Evolutionary conservation across 2,797 vertebrate species (phyloP), one percentile per base, ranked within the genome.

Genomic region (Chaetodon trifasciatus): DNA sequence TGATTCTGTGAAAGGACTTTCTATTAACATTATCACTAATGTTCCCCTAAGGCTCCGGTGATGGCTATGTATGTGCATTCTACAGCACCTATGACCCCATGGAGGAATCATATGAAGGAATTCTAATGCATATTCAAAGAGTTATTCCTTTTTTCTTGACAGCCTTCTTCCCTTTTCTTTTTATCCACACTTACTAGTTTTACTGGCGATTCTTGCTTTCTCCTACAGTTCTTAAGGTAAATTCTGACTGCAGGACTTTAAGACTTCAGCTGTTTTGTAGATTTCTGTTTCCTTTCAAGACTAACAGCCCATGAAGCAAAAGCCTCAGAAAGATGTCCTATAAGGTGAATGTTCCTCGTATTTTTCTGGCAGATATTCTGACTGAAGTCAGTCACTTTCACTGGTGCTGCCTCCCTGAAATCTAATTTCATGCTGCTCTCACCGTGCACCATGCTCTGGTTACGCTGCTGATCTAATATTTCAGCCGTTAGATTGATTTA

Each of bases 351-450:
- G 42, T 32, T 81, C 19, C 52, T 79, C 15, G 15, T 42, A 64
- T 74, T 74, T 79, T 56, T 68, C 49, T 57, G 60, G 37, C 77
- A 71, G 49, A 79, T 64, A 70, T 70, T 75, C 58, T 83, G 87
- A 91, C 83, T 91, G 86, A 87, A 90, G 85, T 70, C 84, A 92
- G 87, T 89, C 89, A 94, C 92, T 94, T 94, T 94, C 92, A 93
- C 91, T 83, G 82, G 77, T 78, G 85, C 88, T 83, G 88, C 85
- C 76, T 84, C 85, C 85, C 84, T 89, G 86, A 91, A 91, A 93
- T 93, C 83, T 93, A 92, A 95, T 94, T 94, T 95, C 93, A 95
- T 92, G 92, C 87, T 87, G 80, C 84, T 88, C 90, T 92, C 89
- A 78, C 86, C 81, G 50, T 88, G 84, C 82, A 56, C 80, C 87